Evolutionary conservation across 2,113 vertebrate species (phyloP), one percentile per base, ranked within the genome.

Genomic region (Fulmarus glacialis): DNA sequence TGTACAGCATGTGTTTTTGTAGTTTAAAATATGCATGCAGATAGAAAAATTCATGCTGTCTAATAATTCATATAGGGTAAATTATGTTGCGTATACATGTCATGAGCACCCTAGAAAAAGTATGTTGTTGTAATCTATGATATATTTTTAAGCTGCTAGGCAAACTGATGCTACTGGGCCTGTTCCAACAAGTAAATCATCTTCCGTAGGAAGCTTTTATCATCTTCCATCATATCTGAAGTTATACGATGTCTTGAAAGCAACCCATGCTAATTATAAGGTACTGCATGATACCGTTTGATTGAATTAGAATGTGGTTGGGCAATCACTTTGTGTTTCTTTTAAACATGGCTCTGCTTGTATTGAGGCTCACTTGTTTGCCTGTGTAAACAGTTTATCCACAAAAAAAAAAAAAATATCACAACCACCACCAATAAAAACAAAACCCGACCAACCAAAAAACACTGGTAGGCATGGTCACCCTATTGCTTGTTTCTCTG

Each of bases 261-360:
- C 99, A 43, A 99, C 99, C 5, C 99, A 99, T 18, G 98, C 99
- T 58, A 99, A 99, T 98, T 99, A 99, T 83, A 99, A 99, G 99
- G 99, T 99, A 98, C 29, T 67, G 7, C 20, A 7, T 56, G 23
- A 18, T 70, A 19, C 22, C 1, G 2, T 82, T 79, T 75, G 29
- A 24, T 56, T 87, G 59, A 75, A 47, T 47, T 83, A 30, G 29
- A 71, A 0, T 71, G 18, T 17, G 34, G 16, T 62, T 78, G 56
- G 32, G 43, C 27, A 55, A 18, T 94, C 15, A 12, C 32, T 96
- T 58, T n/a, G 30, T 66, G 12, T 56, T 89, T 70, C 63, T 73
- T 78, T 78, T 43, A 67, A 91, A 43, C 3, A 6, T 40, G 19
- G 1, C 22, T 87, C 24, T 89, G 17, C 38, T 47, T 73, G 16